These are phyloP conservation scores for Psix sp. DNA, from an alignment of 1,140 invertebrate genomes.

Conservation along the genomic window DNA sequence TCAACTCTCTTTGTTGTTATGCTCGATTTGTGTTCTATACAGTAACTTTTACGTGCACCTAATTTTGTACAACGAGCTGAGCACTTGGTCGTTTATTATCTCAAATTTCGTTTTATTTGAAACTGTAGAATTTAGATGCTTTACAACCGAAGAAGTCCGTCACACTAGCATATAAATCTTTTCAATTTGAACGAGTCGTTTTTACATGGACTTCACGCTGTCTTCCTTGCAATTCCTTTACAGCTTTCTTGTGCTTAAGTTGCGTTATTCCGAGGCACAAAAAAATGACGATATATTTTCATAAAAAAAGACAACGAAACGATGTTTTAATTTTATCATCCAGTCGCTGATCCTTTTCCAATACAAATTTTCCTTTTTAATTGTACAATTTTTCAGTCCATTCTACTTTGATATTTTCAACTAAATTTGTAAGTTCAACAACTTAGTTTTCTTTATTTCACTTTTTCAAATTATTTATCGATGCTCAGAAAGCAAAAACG, in stretches of 20 bases:
- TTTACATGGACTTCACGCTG: slow-evolving; percentile 52
- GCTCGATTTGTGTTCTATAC: slow-evolving; percentile 42
- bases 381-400: too few species aligned
- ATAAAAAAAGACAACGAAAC: too few species aligned
- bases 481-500: too few species aligned
- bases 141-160: slow-evolving; percentile 65
- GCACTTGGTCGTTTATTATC: slow-evolving; percentile 66
- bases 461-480: too few species aligned
- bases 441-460: too few species aligned
- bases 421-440: too few species aligned
- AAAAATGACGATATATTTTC: slow-evolving; percentile 24
- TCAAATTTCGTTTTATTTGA: slow-evolving; percentile 52
- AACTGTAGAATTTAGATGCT: slow-evolving; percentile 72
- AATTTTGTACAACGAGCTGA: slow-evolving; percentile 56
- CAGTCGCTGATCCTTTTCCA: slow-evolving; percentile 15
- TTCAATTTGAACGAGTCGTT: slow-evolving; percentile 48
- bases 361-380: not conserved
- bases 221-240: slow-evolving; percentile 59
- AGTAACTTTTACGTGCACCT: slow-evolving; percentile 18
- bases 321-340: slow-evolving; percentile 4
- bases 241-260: slow-evolving; percentile 72
- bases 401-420: too few species aligned
- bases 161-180: slow-evolving; percentile 38
- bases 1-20: slow-evolving; percentile 24
- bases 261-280: slow-evolving; percentile 68